Percentiles rank a stretch among this genome's conserved stretches.
Evolutionary conservation across 2,113 vertebrate genomes (phyloP).

Genomic region (Pycnonotus jocosus): DNA sequence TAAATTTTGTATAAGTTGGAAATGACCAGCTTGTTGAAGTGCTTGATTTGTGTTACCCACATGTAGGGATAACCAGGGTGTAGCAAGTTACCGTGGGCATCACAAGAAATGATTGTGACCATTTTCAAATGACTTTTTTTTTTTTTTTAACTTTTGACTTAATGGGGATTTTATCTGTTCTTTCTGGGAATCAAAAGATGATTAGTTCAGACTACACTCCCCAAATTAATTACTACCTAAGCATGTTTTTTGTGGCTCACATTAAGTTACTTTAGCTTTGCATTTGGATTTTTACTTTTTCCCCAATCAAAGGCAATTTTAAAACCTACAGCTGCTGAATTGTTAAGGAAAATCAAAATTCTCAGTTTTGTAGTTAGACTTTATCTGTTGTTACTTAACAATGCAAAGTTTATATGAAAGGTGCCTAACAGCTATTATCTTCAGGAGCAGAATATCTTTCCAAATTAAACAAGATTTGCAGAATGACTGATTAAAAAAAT

Average conservation of each 20-base stretch:
- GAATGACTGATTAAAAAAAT: neutral
- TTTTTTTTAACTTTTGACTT: neutral
- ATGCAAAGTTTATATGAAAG: constrained; percentile 49
- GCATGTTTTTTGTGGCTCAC: neutral
- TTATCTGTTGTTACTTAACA: constrained; percentile 13
- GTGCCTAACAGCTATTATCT: constrained; percentile 58
- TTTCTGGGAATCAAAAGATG: neutral
- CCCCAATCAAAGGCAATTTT: constrained; percentile 33
- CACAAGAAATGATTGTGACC: neutral
- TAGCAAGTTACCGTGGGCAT: neutral
- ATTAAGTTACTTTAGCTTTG: neutral
- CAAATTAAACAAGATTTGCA: constrained; percentile 22
- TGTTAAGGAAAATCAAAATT: constrained; percentile 53
- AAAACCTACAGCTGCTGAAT: constrained; percentile 54
- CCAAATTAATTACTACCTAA: constrained; percentile 10
- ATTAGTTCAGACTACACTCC: neutral
- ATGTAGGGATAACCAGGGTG: neutral
- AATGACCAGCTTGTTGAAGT: neutral
- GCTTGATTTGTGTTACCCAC: neutral
- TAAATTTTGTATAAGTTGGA: neutral
- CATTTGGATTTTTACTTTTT: neutral
- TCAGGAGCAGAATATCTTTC: constrained; percentile 17
- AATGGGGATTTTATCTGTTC: neutral
- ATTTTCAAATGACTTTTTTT: neutral
- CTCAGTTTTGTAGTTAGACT: constrained; percentile 39